Percentiles rank a stretch among this genome's conserved stretches.
Evolutionary conservation across 2,888 invertebrate genomes (phyloP).

Genomic region (Drosophila phalerata): DNA sequence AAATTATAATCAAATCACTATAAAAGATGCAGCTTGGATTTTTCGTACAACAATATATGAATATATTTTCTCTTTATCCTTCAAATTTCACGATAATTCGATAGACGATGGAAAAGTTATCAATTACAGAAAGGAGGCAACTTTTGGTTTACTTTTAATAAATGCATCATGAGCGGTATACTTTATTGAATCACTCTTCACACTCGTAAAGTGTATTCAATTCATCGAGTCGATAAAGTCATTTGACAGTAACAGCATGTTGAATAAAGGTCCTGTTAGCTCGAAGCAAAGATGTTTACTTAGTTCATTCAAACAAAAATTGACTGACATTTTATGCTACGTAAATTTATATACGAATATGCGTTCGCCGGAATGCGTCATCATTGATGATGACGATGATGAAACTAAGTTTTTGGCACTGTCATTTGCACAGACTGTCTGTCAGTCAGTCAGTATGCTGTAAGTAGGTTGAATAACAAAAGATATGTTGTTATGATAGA

Average conservation of each 20-base stretch:
- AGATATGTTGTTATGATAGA: constrained; percentile 2
- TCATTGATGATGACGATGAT: constrained; percentile 11
- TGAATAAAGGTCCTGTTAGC: constrained; percentile 5
- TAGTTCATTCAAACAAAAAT: constrained; percentile 20
- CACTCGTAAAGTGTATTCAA: not conserved
- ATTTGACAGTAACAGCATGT: constrained; percentile 26
- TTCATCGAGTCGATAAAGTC: constrained; percentile 31
- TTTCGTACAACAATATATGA: not conserved
- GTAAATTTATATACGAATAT: constrained; percentile 1
- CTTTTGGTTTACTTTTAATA: not conserved
- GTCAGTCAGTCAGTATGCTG: constrained; percentile 1
- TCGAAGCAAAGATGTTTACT: constrained; percentile 27
- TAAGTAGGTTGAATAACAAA: constrained; percentile 12
- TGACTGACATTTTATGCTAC: constrained; percentile 14
- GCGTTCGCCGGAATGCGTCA: constrained; percentile 27
- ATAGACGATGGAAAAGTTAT: not conserved
- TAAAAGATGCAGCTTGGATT: not conserved
- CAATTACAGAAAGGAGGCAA: not conserved
- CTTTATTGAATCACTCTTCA: not conserved
- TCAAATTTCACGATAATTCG: not conserved
- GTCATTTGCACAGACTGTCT: constrained; percentile 28
- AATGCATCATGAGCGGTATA: not conserved
- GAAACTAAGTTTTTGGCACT: constrained; percentile 20
- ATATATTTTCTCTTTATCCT: not conserved
- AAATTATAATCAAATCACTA: not conserved